A percentile compares a stretch with the other conserved stretches of the same genome.
Conservation (phyloP, 2,113 vertebrate genomes). For the Takifugu bimaculatus region DNA sequence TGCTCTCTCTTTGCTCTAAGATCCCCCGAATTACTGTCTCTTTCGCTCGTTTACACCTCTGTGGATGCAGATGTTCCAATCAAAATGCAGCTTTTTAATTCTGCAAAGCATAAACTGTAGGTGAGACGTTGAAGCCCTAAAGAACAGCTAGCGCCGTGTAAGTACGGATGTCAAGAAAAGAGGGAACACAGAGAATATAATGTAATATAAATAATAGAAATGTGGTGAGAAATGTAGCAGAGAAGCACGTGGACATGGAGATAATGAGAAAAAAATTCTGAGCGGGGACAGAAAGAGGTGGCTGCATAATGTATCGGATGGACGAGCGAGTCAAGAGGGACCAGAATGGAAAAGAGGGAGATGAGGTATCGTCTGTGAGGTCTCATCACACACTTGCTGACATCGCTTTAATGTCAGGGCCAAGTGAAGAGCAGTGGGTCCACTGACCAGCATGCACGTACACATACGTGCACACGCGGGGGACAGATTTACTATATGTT, state of each 20-base stretch:
- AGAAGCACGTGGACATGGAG: conserved; percentile 35
- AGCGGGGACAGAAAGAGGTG: conserved; percentile 45
- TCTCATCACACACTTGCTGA: conserved; percentile 72
- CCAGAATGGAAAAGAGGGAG: conserved; percentile 51
- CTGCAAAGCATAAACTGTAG: no score
- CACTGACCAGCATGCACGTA: conserved; percentile 19
- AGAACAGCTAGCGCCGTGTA: neutral
- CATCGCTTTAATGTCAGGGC: conserved; percentile 64
- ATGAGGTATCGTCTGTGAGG: conserved; percentile 66
- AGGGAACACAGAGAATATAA: neutral
- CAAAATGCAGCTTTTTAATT: no score
- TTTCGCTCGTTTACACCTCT: neutral
- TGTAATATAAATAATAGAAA: conserved; percentile 18
- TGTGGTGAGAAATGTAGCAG: neutral
- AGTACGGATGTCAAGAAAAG: neutral
- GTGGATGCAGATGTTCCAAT: no score
- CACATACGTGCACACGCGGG: conserved; percentile 1
- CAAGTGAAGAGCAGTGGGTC: conserved; percentile 52
- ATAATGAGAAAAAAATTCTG: conserved; percentile 51
- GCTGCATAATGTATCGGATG: conserved; percentile 60
- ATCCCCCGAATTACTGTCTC: neutral
- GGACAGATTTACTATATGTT: conserved; percentile 30
- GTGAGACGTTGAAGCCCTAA: conserved; percentile 8
- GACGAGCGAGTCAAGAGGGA: conserved; percentile 33
- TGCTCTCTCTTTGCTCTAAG: conserved; percentile 15